These are phyloP conservation scores for Cheirogaleus major DNA, from an alignment of 2,797 vertebrate species.

Conservation along the genomic window DNA sequence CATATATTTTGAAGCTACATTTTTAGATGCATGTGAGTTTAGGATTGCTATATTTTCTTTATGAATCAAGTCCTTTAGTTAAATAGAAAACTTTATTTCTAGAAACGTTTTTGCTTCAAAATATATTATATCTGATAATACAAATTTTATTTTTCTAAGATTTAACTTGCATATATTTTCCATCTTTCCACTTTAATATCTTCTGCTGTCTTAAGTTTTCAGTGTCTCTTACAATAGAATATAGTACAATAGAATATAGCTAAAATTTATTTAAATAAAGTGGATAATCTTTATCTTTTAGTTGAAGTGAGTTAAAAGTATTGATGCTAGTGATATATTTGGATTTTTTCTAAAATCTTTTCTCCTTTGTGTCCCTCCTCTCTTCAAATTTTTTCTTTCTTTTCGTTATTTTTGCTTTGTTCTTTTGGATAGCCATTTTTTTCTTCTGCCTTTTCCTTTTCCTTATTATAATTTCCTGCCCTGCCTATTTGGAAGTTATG, in stretches of 20 bases:
- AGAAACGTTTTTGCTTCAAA: neutral
- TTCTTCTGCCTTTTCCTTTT: neutral
- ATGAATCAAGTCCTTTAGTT: neutral
- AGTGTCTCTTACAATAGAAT: neutral
- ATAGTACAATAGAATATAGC: neutral
- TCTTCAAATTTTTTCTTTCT: neutral
- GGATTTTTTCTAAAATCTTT: neutral
- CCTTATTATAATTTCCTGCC: neutral
- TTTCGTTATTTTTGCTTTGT: neutral
- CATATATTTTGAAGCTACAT: neutral
- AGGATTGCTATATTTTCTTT: neutral
- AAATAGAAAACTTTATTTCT: neutral
- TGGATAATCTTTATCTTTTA: neutral
- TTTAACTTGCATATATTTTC: neutral
- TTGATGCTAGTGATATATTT: neutral
- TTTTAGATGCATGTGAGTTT: neutral
- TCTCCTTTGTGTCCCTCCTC: neutral
- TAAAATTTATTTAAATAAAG: neutral
- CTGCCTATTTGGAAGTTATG: neutral
- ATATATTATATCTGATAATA: neutral
- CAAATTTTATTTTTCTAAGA: neutral
- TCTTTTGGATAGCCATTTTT: neutral
- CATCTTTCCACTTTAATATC: neutral
- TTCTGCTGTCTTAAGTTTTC: neutral
- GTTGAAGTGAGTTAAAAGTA: neutral